Percentiles rank a stretch among this genome's conserved stretches.
These are phyloP conservation scores for Caranx melampygus DNA, from an alignment of 2,113 vertebrate genomes.

Conservation along the genomic window DNA sequence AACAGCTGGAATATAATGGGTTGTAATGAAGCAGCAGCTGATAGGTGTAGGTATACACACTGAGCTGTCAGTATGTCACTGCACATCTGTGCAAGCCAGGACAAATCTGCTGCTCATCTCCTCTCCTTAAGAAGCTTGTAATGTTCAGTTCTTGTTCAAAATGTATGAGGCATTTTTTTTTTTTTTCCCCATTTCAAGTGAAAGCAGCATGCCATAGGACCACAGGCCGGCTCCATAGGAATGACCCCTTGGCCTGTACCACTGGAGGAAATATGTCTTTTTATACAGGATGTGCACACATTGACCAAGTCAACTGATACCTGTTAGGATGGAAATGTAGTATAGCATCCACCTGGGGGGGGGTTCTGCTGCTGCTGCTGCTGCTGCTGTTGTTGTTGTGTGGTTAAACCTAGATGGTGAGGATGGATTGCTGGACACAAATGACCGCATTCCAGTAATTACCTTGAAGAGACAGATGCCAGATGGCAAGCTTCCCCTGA, in stretches of 20 bases:
- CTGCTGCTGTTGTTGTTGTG: neutral
- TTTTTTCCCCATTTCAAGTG: too few species aligned
- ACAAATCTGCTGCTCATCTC: neutral
- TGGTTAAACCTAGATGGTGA: conserved; percentile 21
- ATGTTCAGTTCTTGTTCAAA: neutral
- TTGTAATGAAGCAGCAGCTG: neutral
- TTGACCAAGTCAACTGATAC: conserved; percentile 32
- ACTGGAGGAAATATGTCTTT: conserved; percentile 6
- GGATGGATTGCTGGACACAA: conserved; percentile 44
- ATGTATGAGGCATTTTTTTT: neutral
- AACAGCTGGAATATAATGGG: neutral
- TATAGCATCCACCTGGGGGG: neutral
- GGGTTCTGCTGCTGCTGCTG: neutral
- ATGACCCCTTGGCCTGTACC: neutral
- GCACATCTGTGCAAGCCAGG: neutral
- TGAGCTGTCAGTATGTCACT: neutral
- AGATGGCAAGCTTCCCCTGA: conserved; percentile 54
- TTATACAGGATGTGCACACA: conserved; percentile 10
- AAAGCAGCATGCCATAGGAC: too few species aligned
- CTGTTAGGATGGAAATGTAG: conserved; percentile 27
- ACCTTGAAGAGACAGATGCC: conserved; percentile 47
- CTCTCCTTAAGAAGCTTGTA: neutral
- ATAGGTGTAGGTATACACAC: neutral
- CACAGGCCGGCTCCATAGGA: too few species aligned
- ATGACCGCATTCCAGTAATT: conserved; percentile 65